These are phyloP conservation scores for Xenops minutus DNA, from an alignment of 2,797 vertebrate genomes.

Conservation along the genomic window DNA sequence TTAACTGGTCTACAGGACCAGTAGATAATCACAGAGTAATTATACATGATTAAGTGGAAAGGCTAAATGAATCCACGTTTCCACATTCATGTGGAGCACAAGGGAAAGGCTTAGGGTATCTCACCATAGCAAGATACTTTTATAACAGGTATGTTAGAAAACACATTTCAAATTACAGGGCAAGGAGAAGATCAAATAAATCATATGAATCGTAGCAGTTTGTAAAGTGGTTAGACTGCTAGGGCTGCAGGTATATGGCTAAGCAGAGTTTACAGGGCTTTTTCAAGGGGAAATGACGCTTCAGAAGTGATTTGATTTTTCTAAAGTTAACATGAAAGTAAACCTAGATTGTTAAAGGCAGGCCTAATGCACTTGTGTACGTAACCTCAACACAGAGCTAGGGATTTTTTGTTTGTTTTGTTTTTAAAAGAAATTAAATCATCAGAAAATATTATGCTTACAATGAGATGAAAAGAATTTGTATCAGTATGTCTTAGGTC, in stretches of 20 bases:
- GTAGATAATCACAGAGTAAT: not conserved
- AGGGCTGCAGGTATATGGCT: not conserved
- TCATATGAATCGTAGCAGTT: not conserved
- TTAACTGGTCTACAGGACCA: not conserved
- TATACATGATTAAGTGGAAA: not conserved
- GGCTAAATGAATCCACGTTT: not conserved
- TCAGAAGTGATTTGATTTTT: not conserved
- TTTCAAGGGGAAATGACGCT: not conserved
- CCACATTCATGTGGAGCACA: not conserved
- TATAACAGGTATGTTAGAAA: not conserved
- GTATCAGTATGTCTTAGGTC: accelerated
- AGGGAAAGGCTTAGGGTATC: not conserved
- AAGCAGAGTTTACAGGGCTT: not conserved
- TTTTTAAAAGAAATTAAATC: not conserved
- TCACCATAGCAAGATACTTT: not conserved
- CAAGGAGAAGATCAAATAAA: not conserved
- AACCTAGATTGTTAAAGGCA: not conserved
- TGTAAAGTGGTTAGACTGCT: not conserved
- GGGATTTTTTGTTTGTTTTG: not conserved
- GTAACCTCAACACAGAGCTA: not conserved
- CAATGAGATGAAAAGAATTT: not conserved
- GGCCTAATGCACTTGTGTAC: not conserved
- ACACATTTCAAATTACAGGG: not conserved
- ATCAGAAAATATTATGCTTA: not conserved
- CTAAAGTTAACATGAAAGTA: not conserved